Conservation (phyloP, 2,888 invertebrate genomes). For the Leptinotarsa juncta region DNA sequence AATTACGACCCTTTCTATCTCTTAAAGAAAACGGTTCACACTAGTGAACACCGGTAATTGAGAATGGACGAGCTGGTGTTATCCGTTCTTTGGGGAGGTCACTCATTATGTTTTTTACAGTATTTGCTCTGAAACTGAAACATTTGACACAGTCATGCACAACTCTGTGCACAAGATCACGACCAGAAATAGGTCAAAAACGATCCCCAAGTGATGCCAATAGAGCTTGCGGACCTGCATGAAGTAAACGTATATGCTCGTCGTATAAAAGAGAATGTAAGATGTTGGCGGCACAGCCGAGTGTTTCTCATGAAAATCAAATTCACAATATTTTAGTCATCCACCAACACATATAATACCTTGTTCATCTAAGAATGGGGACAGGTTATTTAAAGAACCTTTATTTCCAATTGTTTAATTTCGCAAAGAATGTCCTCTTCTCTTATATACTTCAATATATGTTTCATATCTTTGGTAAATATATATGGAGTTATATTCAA, state of each 20-base stretch:
- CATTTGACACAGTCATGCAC: constrained; percentile 6
- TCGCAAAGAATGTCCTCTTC: no score
- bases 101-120: not conserved
- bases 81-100: not conserved
- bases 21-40: no score
- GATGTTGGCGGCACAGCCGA: constrained; percentile 24
- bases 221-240: constrained; percentile 33
- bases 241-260: constrained; percentile 19
- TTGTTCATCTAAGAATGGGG: constrained; percentile 18
- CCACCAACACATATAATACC: not conserved
- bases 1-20: no score
- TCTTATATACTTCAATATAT: no score
- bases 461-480: no score
- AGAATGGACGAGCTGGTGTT: not conserved
- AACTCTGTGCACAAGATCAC: not conserved
- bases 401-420: no score
- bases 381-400: no score
- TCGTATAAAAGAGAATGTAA: constrained; percentile 30
- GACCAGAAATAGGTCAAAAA: not conserved
- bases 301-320: constrained; percentile 30
- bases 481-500: no score
- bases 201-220: constrained; percentile 12
- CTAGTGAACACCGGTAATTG: no score
- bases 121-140: constrained; percentile 5
- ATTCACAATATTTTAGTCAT: not conserved